Evolutionary conservation across 2,113 vertebrate species (phyloP).

Genomic region (Laticauda colubrina): DNA sequence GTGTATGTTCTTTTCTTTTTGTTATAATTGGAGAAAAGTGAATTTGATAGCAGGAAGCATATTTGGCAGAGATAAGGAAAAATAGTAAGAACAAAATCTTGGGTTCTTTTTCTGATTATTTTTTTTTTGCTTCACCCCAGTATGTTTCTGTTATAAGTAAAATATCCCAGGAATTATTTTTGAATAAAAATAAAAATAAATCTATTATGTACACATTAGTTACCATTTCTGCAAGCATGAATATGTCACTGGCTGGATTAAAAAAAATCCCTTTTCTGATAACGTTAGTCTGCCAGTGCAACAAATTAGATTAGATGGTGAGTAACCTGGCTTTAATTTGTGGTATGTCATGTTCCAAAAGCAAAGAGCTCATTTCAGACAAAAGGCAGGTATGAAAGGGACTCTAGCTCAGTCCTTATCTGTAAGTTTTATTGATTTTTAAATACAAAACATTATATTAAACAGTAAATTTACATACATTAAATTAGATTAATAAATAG

Average conservation of each 20-base stretch:
- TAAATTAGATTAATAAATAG: background rate
- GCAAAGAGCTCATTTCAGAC: background rate
- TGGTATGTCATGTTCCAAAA: background rate
- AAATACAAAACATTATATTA: background rate
- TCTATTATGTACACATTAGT: background rate
- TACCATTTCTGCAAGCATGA: background rate
- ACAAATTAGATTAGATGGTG: background rate
- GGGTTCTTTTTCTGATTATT: background rate
- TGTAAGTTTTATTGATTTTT: background rate
- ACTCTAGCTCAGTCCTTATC: background rate
- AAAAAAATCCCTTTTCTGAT: background rate
- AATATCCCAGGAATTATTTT: background rate
- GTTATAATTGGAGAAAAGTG: background rate
- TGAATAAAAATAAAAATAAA: background rate
- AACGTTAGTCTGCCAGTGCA: background rate
- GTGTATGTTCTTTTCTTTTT: background rate
- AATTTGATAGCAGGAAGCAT: background rate
- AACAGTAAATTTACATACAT: background rate
- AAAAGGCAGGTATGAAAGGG: background rate
- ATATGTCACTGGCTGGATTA: background rate
- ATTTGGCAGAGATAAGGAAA: background rate
- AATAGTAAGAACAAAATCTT: background rate
- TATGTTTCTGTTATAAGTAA: background rate
- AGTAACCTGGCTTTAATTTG: background rate
- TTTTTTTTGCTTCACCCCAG: background rate